Percentiles rank a stretch among this genome's conserved stretches.
These are phyloP conservation scores for Desmophyllum pertusum DNA, from an alignment of 92 coral and sea anemone species.

Conservation along the genomic window DNA sequence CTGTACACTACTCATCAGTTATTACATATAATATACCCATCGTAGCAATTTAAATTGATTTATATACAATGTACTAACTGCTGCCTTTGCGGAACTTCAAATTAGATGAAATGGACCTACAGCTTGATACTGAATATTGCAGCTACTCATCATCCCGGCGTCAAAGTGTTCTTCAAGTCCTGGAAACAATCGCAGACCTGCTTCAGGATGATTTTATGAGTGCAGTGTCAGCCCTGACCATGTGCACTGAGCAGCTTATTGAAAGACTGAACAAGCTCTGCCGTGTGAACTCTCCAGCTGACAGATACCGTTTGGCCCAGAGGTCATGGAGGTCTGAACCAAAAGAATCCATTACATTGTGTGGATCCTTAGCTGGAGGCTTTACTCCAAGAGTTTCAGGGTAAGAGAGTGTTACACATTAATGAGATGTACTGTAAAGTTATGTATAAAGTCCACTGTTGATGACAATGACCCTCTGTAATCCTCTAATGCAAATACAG, in stretches of 20 bases:
- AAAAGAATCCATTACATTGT: background rate
- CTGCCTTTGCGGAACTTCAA: background rate
- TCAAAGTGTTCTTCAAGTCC: conserved; percentile 41
- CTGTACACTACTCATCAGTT: too few species aligned
- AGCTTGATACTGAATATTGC: conserved; percentile 42
- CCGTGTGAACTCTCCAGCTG: conserved; percentile 8
- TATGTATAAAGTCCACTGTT: too few species aligned
- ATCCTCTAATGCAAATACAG: too few species aligned
- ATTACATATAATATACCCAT: too few species aligned
- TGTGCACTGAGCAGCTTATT: conserved; percentile 70
- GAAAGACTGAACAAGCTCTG: conserved; percentile 36
- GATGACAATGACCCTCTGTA: too few species aligned
- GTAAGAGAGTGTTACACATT: conserved; percentile 54
- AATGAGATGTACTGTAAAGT: too few species aligned
- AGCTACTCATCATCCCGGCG: conserved; percentile 40
- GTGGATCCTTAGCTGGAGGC: conserved; percentile 67
- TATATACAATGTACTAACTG: background rate
- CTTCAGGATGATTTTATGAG: conserved; percentile 68
- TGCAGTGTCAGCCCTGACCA: conserved; percentile 62
- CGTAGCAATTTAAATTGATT: too few species aligned
- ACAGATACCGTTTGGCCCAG: background rate
- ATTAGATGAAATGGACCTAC: conserved; percentile 65
- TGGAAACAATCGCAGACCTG: conserved; percentile 70
- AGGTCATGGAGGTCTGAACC: background rate
- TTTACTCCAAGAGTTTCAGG: conserved; percentile 78